Evolutionary conservation across 1,140 invertebrate species (phyloP).

Genomic region (Heliconius melpomene): DNA sequence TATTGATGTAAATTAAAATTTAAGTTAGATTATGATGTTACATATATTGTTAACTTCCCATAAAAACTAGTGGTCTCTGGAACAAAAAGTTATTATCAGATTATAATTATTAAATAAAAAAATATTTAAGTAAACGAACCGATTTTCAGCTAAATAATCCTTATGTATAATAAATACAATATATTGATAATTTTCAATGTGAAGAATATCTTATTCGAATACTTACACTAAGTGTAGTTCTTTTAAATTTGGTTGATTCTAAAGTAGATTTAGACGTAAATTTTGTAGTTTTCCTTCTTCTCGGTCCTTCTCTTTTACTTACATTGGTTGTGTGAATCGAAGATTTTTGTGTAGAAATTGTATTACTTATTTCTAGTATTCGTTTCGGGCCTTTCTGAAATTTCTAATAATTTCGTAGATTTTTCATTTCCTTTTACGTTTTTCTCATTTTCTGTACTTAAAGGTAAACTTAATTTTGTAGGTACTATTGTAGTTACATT

Average conservation of each 20-base stretch:
- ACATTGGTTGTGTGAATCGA: background rate
- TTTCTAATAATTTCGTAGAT: background rate
- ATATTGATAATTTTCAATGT: no score
- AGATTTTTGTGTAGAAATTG: background rate
- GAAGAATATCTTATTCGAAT: background rate
- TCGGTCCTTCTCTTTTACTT: conserved; percentile 17
- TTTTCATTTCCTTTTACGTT: background rate
- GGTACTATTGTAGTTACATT: background rate
- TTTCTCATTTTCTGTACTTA: background rate
- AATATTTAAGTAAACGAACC: background rate
- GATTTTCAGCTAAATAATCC: background rate
- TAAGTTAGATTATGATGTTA: conserved; percentile 25
- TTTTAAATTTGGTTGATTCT: conserved; percentile 23
- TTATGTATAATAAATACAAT: background rate
- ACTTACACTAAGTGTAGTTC: conserved; percentile 51
- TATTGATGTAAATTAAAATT: background rate
- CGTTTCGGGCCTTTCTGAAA: background rate
- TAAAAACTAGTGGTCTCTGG: conserved; percentile 66
- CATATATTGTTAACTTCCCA: conserved; percentile 43
- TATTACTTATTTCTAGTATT: background rate
- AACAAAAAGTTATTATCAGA: conserved; percentile 39
- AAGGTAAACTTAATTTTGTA: background rate
- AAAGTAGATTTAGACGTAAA: conserved; percentile 14
- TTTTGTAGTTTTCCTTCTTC: conserved; percentile 17
- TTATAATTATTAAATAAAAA: background rate